Evolutionary conservation across 1,140 invertebrate genomes (phyloP).

Genomic region (Rhagoletis pomonella): DNA sequence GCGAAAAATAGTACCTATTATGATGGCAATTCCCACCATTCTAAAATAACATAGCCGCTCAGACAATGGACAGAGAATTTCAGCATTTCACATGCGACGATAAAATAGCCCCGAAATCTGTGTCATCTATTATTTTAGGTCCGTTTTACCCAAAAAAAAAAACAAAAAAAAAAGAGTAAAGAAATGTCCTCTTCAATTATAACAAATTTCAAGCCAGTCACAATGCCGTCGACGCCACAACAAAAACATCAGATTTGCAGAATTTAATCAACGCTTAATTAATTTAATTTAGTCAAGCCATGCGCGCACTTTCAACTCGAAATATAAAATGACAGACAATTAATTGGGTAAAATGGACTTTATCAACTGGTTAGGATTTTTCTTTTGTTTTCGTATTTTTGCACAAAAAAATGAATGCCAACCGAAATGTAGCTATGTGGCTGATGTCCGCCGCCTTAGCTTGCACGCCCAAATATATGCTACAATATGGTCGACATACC

Average conservation of each 20-base stretch:
- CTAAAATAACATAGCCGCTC: too few relatives aligned
- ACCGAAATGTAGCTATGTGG: too few relatives aligned
- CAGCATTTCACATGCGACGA: neutral
- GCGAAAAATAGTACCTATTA: neutral
- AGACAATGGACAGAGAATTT: too few relatives aligned
- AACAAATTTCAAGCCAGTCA: neutral
- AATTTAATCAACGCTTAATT: slow-evolving; percentile 44
- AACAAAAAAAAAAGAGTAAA: neutral
- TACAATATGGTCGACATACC: too few relatives aligned
- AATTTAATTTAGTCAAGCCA: slow-evolving; percentile 31
- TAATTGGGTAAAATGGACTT: neutral
- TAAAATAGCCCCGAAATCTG: neutral
- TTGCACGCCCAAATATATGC: too few relatives aligned
- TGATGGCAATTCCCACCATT: too few relatives aligned
- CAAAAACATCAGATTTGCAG: neutral
- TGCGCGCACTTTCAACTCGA: neutral
- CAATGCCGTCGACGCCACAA: neutral
- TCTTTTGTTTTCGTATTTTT: too few relatives aligned
- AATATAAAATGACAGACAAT: slow-evolving; percentile 19
- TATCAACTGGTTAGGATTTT: neutral
- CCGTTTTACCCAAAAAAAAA: neutral
- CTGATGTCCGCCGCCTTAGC: too few relatives aligned
- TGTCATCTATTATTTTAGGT: neutral
- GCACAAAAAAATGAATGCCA: too few relatives aligned
- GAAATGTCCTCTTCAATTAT: slow-evolving; percentile 1